A percentile compares a stretch with the other conserved stretches of the same genome.
phyloP scores from a whole-genome alignment of 2,113 vertebrate genomes.

The Copsychus sechellarum region DNA sequence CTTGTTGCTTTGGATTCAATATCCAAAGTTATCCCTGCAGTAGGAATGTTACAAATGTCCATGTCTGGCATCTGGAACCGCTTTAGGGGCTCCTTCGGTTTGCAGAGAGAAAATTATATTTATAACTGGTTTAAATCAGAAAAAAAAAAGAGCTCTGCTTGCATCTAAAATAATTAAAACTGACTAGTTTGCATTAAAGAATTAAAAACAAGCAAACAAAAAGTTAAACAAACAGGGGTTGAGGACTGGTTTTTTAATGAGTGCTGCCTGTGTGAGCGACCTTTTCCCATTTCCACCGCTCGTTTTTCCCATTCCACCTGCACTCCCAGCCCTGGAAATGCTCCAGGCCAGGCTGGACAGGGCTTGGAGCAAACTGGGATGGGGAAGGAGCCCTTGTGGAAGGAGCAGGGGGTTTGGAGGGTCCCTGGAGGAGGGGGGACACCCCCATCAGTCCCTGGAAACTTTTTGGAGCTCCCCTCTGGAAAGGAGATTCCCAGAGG shows the following conservation, averaged over 20 bases:
- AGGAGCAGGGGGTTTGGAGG: rapidly evolving
- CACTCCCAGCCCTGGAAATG: not conserved
- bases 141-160: not conserved
- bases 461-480: not conserved
- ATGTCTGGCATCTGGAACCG: constrained; percentile 24
- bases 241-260: not conserved
- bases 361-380: rapidly evolving
- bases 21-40: not conserved
- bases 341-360: not conserved
- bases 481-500: no score
- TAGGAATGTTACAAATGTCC: constrained; percentile 1
- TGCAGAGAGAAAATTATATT: constrained; percentile 8
- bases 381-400: rapidly evolving
- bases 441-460: not conserved
- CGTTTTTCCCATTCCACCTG: not conserved
- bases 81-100: constrained; percentile 39
- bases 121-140: constrained; percentile 43
- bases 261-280: not conserved
- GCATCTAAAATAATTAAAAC: constrained; percentile 46
- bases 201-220: not conserved
- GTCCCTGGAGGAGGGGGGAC: not conserved
- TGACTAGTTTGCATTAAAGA: constrained; percentile 1
- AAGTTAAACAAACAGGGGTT: not conserved
- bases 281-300: not conserved
- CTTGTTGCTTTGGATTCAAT: constrained; percentile 48